phyloP scores from a whole-genome alignment of 2,797 vertebrate genomes.

The Prunella strophiata region DNA sequence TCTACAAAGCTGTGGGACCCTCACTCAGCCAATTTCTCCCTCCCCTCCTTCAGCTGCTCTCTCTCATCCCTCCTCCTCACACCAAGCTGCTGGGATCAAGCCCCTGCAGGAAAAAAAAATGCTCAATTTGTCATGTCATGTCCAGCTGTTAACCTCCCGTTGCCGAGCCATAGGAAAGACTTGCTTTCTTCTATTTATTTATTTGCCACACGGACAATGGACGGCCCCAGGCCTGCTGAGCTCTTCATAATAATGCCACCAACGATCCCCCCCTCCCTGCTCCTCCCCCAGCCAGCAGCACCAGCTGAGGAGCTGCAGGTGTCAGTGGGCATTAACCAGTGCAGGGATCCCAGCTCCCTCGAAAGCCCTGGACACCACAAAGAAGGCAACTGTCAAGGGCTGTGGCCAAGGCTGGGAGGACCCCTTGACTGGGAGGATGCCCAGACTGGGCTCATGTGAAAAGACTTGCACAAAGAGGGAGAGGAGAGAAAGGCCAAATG shows the following conservation, averaged over 20 bases:
- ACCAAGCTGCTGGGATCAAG: conserved; percentile 73
- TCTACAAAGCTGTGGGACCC: not conserved
- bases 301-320: conserved; percentile 81
- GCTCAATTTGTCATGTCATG: conserved; percentile 88
- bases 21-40: not conserved
- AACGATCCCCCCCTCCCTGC: conserved; percentile 63
- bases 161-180: conserved; percentile 81
- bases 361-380: conserved; percentile 19
- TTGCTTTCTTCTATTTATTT: conserved; percentile 87
- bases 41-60: not conserved
- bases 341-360: conserved; percentile 61
- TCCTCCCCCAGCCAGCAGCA: conserved; percentile 65
- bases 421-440: conserved; percentile 22
- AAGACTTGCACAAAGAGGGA: conserved; percentile 67
- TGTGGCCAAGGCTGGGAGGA: conserved; percentile 42
- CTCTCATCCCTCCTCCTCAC: conserved; percentile 43
- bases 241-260: conserved; percentile 85
- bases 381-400: not conserved
- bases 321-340: conserved; percentile 79
- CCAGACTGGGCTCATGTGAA: not conserved
- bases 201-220: conserved; percentile 85
- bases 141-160: conserved; percentile 87
- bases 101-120: conserved; percentile 73
- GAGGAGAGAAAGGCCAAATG: conserved; percentile 27
- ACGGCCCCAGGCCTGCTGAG: conserved; percentile 81